These are phyloP conservation scores for Trissolcus basalis DNA, from an alignment of 1,140 invertebrate genomes.

Conservation along the genomic window DNA sequence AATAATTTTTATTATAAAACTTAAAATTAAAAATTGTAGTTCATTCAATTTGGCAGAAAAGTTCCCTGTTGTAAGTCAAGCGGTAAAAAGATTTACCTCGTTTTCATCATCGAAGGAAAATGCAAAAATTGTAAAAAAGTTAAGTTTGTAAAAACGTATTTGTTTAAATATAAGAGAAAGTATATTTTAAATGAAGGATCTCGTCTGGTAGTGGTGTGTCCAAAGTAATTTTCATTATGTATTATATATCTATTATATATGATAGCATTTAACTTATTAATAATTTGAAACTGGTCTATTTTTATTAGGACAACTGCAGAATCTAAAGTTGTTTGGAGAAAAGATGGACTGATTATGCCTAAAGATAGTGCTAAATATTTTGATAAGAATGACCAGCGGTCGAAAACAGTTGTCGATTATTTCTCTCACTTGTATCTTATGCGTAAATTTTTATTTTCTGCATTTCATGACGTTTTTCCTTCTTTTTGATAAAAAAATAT, in stretches of 20 bases:
- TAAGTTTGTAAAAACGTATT: constrained; percentile 69
- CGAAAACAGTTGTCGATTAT: constrained; percentile 76
- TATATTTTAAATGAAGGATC: constrained; percentile 75
- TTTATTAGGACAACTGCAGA: constrained; percentile 68
- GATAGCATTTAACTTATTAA: not conserved
- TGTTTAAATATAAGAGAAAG: constrained; percentile 75
- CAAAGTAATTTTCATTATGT: constrained; percentile 68
- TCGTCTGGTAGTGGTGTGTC: constrained; percentile 76
- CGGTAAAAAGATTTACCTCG: constrained; percentile 73
- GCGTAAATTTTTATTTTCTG: constrained; percentile 41
- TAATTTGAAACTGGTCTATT: constrained; percentile 7
- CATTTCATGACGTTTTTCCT: not conserved
- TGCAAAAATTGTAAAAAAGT: constrained; percentile 71
- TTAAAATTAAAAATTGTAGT: constrained; percentile 56
- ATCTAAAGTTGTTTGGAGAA: constrained; percentile 74
- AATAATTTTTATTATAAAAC: not conserved
- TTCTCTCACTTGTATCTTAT: constrained; percentile 78
- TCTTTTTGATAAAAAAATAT: not conserved
- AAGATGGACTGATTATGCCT: constrained; percentile 70
- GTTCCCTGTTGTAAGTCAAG: constrained; percentile 73
- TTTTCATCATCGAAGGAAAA: constrained; percentile 73
- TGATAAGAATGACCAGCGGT: constrained; percentile 69
- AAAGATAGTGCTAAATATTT: constrained; percentile 70
- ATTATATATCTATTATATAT: constrained; percentile 6
- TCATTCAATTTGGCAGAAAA: constrained; percentile 69